Percentiles rank a stretch among this genome's conserved stretches.
phyloP scores from a whole-genome alignment of 2,113 vertebrate genomes.

The Clupea harengus region DNA sequence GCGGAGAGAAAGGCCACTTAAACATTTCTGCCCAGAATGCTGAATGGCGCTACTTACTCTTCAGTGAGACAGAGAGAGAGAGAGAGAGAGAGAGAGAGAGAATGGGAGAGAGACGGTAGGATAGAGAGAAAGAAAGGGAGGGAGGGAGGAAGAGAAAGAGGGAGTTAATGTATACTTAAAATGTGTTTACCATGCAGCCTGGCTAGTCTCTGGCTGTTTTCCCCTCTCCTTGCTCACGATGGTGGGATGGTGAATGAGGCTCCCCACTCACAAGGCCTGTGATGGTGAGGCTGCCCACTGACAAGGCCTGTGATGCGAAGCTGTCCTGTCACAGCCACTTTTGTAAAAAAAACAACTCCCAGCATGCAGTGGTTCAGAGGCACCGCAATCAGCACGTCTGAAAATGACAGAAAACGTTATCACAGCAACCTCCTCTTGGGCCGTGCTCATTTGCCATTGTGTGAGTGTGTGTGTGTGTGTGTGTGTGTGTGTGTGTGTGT shows the following conservation, averaged over 20 bases:
- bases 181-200: background rate
- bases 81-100: background rate
- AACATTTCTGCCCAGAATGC: conserved; percentile 29
- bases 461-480: conserved; percentile 32
- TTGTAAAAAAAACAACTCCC: background rate
- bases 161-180: background rate
- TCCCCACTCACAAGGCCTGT: no score
- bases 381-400: background rate
- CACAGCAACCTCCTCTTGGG: conserved; percentile 30
- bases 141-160: background rate
- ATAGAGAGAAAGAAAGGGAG: background rate
- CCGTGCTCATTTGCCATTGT: conserved; percentile 30
- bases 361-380: background rate
- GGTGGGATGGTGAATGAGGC: background rate
- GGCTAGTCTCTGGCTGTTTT: background rate
- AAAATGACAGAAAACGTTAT: background rate
- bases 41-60: conserved; percentile 21
- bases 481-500: background rate
- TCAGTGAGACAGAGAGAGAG: background rate
- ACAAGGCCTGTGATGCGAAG: background rate
- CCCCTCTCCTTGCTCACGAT: background rate
- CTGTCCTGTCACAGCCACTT: background rate
- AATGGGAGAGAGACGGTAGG: background rate
- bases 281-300: no score
- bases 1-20: conserved; percentile 39